A percentile compares a stretch with the other conserved stretches of the same genome.
These are phyloP conservation scores for Nerophis ophidion DNA, from an alignment of 2,113 vertebrate species.

Conservation along the genomic window DNA sequence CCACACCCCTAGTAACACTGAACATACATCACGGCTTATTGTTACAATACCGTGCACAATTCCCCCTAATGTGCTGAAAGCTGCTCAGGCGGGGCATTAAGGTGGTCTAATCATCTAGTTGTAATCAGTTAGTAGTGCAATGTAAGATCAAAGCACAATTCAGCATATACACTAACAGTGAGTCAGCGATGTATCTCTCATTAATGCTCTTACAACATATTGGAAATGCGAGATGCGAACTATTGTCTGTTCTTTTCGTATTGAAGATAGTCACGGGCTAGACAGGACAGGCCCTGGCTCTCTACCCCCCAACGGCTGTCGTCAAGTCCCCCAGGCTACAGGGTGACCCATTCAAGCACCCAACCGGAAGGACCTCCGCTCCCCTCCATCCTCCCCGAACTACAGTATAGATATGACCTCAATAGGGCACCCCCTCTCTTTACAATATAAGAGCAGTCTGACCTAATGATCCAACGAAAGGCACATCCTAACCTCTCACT, in stretches of 20 bases:
- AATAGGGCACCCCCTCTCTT: slow-evolving; percentile 33
- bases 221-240: slow-evolving; percentile 14
- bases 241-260: slow-evolving; percentile 28
- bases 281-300: slow-evolving; percentile 26
- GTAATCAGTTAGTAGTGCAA: no score
- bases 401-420: slow-evolving; percentile 43
- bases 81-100: no score
- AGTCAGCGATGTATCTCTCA: not conserved
- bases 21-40: no score
- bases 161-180: no score
- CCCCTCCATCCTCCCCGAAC: slow-evolving; percentile 10
- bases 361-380: slow-evolving; percentile 42
- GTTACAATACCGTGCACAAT: no score
- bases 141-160: no score
- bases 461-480: slow-evolving; percentile 38
- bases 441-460: slow-evolving; percentile 30
- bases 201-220: not conserved
- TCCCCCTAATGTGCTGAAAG: no score
- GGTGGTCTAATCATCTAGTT: no score
- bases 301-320: slow-evolving; percentile 12
- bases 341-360: slow-evolving; percentile 60
- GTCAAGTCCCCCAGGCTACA: slow-evolving; percentile 40
- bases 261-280: slow-evolving; percentile 32
- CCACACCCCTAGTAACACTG: no score
- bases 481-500: slow-evolving; percentile 14